Evolutionary conservation across 2,888 invertebrate species (phyloP), one percentile per base, ranked within the genome.

Genomic region (Lasioglossum malachurum): DNA sequence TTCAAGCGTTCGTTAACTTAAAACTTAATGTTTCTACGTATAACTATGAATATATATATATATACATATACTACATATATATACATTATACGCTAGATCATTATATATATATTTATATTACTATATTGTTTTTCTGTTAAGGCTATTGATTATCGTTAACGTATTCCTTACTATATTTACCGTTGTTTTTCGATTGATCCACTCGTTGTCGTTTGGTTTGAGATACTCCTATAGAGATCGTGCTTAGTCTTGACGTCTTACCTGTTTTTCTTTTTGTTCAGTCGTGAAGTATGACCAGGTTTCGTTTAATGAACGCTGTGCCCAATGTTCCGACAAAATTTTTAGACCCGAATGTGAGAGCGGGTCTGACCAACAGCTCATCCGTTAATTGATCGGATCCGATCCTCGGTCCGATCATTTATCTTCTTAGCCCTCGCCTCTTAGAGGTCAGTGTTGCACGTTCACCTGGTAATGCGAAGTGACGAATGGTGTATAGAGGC

Each of bases 1-100:
- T 94, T 93, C 90, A 94, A 95, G 94, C 95, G 95, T 95, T 95
- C 95, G 95, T 95, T 95, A 94, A 94, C 90, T 93, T 91, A 94
- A 93, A 94, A 93, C 93, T 94, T 93, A 92, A 94, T 95, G 94
- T 94, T 94, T 94, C 94, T 94, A 94, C 94, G 91, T 94, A 91
- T 90, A 87, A 83, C 82, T 90, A 91, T 93, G 84, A 83, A 87
- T 92, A 82, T 87, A 89, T 53, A 75, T 71, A 35, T 71, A 41
- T 12, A 44, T 44, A 44, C 23, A 31, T 77, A 31, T 31, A 31
- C 31, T 31, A 44, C 73, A 87, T 89, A 89, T 92, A 91, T 89
- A 91, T 91, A 94, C 35, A 23, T 69, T 93, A 93, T 93, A 88
- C 77, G 67, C 38, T 77, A 77, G 78, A 53, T 71, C 49, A 71